Conservation (phyloP, 2,113 vertebrate species). For the Taxidea taxus region DNA sequence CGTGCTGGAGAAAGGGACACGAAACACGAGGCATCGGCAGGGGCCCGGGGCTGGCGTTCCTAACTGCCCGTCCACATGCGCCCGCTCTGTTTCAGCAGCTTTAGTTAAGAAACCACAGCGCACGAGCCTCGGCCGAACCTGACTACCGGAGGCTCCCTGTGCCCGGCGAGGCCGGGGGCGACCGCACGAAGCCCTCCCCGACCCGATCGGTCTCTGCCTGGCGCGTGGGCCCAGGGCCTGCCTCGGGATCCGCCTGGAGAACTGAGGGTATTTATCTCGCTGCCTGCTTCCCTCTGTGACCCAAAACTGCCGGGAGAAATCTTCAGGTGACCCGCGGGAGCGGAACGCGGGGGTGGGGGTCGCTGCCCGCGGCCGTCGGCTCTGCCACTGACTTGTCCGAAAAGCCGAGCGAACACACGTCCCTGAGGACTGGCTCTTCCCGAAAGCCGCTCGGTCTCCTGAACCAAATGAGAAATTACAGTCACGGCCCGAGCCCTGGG, state of each 20-base stretch:
- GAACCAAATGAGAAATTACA: background rate
- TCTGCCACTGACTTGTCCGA: background rate
- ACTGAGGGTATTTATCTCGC: fast-evolving
- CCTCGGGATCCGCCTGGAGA: background rate
- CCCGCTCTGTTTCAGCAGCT: background rate
- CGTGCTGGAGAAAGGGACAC: fast-evolving
- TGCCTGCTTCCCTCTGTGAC: background rate
- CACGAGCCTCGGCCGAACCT: fast-evolving
- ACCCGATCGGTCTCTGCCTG: fast-evolving
- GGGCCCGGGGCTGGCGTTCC: fast-evolving
- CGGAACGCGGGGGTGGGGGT: background rate
- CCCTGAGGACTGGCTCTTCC: background rate
- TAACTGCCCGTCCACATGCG: background rate
- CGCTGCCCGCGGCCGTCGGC: too few species aligned
- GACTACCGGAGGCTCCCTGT: fast-evolving
- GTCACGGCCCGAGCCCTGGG: background rate
- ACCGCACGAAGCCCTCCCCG: fast-evolving
- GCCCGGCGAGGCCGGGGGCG: fast-evolving
- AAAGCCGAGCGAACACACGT: fast-evolving
- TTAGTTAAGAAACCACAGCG: background rate
- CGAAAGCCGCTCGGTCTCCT: fast-evolving
- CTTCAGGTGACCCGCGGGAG: background rate
- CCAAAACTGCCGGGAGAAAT: background rate
- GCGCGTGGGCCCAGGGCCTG: background rate
- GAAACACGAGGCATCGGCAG: fast-evolving